Conservation (phyloP, 2,888 invertebrate genomes). For the Drosophila borealis region DNA sequence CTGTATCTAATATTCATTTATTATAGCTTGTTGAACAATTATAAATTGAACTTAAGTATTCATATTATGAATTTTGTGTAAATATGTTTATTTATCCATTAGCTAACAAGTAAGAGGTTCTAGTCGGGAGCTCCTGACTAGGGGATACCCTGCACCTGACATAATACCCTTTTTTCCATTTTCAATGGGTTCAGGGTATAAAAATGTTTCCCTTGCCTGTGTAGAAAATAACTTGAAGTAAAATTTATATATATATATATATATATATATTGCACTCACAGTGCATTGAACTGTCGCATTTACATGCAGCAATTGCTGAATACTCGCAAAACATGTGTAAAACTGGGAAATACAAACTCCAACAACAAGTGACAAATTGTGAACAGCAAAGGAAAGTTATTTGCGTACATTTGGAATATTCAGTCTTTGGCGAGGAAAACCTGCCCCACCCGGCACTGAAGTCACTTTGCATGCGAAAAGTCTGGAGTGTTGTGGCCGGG, state of each 20-base stretch:
- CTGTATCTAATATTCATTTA: no score
- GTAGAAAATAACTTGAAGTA: no score
- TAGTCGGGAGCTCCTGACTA: no score
- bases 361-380: slow-evolving; percentile 18
- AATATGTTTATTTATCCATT: no score
- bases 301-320: not conserved
- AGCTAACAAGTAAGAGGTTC: no score
- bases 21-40: no score
- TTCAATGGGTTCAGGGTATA: no score
- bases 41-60: no score
- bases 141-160: no score
- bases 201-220: no score
- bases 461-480: slow-evolving; percentile 17
- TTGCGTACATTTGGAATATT: slow-evolving; percentile 15
- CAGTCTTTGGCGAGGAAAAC: not conserved
- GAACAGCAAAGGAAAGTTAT: slow-evolving; percentile 20
- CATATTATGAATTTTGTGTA: no score
- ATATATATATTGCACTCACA: not conserved
- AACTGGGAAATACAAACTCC: slow-evolving; percentile 4
- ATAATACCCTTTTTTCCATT: no score
- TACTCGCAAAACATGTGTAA: slow-evolving; percentile 12
- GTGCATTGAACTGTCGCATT: slow-evolving; percentile 12
- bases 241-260: not conserved
- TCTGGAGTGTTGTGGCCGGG: slow-evolving; percentile 6
- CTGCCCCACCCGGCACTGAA: not conserved